A percentile compares a stretch with the other conserved stretches of the same genome.
Evolutionary conservation across 2,888 invertebrate genomes (phyloP).

Genomic region (Scelioninae gen. 1): DNA sequence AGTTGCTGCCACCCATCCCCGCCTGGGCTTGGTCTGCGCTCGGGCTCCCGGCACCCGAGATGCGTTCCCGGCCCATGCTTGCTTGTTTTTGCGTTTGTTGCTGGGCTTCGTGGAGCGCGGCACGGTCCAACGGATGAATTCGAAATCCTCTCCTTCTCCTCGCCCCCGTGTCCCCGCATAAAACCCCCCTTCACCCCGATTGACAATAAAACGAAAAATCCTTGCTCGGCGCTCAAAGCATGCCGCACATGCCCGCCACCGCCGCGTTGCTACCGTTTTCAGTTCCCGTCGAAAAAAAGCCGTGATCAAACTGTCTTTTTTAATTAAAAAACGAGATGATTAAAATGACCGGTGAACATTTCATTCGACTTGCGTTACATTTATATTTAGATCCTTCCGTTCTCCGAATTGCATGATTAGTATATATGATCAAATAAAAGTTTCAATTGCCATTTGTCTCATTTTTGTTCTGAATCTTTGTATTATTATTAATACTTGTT

Average conservation of each 20-base stretch:
- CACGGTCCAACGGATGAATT: conserved; percentile 74
- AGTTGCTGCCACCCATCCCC: conserved; percentile 67
- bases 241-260: conserved; percentile 79
- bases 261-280: conserved; percentile 60
- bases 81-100: conserved; percentile 83
- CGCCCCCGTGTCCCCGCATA: conserved; percentile 39
- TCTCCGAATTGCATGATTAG: conserved; percentile 13
- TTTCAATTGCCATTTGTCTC: too few relatives aligned
- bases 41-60: conserved; percentile 57
- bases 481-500: too few relatives aligned
- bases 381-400: conserved; percentile 52
- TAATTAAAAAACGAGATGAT: conserved; percentile 57
- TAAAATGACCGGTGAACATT: conserved; percentile 56
- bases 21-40: conserved; percentile 71
- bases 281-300: conserved; percentile 55
- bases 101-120: conserved; percentile 76
- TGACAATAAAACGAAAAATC: conserved; percentile 73
- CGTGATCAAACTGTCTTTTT: conserved; percentile 57
- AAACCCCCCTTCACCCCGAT: conserved; percentile 67
- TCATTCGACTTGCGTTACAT: conserved; percentile 53
- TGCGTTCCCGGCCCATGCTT: conserved; percentile 80
- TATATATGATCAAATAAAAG: too few relatives aligned
- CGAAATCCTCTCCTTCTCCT: conserved; percentile 70
- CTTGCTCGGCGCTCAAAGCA: conserved; percentile 75
- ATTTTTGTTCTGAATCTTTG: too few relatives aligned